Percentiles rank a stretch among this genome's conserved stretches.
Conservation (phyloP, 1,140 invertebrate species). For the Meloidogyne chitwoodi region DNA sequence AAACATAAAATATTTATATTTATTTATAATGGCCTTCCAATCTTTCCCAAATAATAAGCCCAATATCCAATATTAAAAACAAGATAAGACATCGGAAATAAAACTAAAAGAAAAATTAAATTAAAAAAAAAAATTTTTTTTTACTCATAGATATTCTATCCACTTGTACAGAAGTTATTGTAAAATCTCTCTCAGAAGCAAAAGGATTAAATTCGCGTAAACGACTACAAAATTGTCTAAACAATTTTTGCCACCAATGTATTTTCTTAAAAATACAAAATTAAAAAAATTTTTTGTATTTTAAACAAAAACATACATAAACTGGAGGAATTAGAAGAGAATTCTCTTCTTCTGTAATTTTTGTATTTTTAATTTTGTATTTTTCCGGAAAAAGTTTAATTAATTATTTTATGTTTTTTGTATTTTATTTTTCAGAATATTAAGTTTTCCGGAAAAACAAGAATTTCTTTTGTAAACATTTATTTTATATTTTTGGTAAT, state of each 20-base stretch:
- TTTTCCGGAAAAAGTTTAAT: too few relatives aligned
- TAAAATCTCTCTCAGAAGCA: slow-evolving; percentile 51
- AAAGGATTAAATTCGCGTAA: slow-evolving; percentile 24
- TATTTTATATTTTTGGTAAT: too few relatives aligned
- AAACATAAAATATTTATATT: background rate
- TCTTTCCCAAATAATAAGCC: slow-evolving; percentile 22
- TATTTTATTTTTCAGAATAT: too few relatives aligned
- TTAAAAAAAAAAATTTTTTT: background rate
- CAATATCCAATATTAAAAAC: slow-evolving; percentile 23
- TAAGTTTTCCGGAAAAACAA: too few relatives aligned
- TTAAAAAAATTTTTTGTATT: background rate
- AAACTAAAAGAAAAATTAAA: slow-evolving; percentile 12
- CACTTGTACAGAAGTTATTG: slow-evolving; percentile 58
- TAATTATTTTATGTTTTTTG: too few relatives aligned
- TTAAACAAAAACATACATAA: background rate
- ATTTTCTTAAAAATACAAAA: background rate
- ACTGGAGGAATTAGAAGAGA: background rate
- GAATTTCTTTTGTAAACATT: too few relatives aligned
- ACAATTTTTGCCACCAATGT: background rate
- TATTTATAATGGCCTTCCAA: slow-evolving; percentile 9
- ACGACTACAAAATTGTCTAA: slow-evolving; percentile 6
- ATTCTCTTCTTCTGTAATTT: slow-evolving; percentile 28
- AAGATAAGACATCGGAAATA: slow-evolving; percentile 20
- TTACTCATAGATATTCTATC: slow-evolving; percentile 20
- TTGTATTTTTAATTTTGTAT: background rate